Percentiles rank a stretch among this genome's conserved stretches.
phyloP scores from a whole-genome alignment of 2,113 vertebrate species.

The Tylochromis polylepis region DNA sequence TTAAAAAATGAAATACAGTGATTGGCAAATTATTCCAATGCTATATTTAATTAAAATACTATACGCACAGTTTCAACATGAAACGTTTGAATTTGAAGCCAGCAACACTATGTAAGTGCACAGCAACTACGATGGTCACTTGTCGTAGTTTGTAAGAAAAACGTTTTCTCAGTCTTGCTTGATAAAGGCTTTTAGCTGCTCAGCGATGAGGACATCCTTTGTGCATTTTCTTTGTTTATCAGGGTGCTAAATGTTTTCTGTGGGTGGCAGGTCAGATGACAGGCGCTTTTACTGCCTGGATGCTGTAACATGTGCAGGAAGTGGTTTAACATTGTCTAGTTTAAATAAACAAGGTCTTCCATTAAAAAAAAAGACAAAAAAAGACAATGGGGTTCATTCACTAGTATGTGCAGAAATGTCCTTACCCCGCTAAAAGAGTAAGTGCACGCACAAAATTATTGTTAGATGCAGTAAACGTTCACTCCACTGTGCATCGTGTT shows the following conservation, averaged over 20 bases:
- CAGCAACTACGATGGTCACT: neutral
- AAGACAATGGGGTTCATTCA: neutral
- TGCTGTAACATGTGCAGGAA: neutral
- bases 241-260: neutral
- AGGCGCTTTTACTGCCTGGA: neutral
- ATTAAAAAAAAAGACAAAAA: neutral
- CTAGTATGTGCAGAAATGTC: neutral
- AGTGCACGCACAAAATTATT: neutral
- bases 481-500: neutral
- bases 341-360: neutral
- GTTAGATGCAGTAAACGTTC: neutral
- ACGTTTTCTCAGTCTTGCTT: neutral
- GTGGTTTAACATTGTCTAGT: neutral
- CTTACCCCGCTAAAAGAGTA: neutral
- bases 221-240: neutral
- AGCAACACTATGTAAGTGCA: neutral
- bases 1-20: neutral
- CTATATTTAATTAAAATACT: neutral
- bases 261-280: neutral
- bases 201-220: neutral
- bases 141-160: neutral
- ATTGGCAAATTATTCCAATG: accelerated
- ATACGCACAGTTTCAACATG: neutral
- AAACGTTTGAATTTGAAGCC: neutral
- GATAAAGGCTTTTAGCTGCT: neutral